Conservation (phyloP, 2,888 invertebrate genomes). For the Gibbula magus region DNA sequence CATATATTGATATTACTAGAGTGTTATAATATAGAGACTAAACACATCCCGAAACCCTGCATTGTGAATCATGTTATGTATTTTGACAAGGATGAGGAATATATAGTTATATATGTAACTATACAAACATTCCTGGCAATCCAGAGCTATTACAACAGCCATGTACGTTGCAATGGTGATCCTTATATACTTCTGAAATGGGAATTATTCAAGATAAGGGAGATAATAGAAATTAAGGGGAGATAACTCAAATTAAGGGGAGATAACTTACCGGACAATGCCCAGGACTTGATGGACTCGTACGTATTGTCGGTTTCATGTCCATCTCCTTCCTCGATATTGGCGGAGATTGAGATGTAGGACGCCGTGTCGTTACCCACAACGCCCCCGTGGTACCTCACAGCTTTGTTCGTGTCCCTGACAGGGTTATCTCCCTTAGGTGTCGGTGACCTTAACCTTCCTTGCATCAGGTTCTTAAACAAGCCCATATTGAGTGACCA, state of each 20-base stretch:
- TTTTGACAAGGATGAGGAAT: no score
- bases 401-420: not conserved
- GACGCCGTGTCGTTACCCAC: constrained; percentile 36
- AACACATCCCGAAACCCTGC: no score
- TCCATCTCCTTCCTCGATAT: constrained; percentile 39
- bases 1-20: no score
- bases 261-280: constrained; percentile 37
- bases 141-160: no score
- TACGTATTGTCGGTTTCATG: constrained; percentile 47
- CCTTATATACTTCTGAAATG: no score
- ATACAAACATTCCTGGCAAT: no score
- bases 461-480: constrained; percentile 1
- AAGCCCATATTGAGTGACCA: not conserved
- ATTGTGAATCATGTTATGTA: no score
- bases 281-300: constrained; percentile 44
- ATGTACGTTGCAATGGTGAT: no score
- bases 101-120: no score
- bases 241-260: not conserved
- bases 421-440: not conserved
- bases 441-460: not conserved
- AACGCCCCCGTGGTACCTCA: not conserved
- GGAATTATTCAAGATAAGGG: no score
- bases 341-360: constrained; percentile 39
- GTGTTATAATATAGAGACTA: no score
- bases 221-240: no score